Percentiles rank a stretch among this genome's conserved stretches.
These are phyloP conservation scores for Macrophya annulata DNA, from an alignment of 2,888 invertebrate genomes.

Conservation along the genomic window DNA sequence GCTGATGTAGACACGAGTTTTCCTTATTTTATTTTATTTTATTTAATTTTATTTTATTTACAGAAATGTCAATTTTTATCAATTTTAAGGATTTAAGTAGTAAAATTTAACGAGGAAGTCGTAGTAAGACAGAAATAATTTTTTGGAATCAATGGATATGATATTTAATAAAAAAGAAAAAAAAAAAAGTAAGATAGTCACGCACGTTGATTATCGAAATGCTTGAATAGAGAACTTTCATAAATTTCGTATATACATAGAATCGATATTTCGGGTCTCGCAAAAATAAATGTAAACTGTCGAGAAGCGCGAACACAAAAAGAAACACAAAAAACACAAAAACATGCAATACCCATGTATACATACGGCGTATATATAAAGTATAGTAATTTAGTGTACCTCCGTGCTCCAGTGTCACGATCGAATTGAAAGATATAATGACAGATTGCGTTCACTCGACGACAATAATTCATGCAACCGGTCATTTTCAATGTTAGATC, in stretches of 20 bases:
- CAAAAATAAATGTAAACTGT: background rate
- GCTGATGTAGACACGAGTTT: too few species aligned
- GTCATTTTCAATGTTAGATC: slow-evolving; percentile 44
- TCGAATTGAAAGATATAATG: slow-evolving; percentile 29
- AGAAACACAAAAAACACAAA: background rate
- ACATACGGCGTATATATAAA: background rate
- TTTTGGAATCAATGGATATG: too few species aligned
- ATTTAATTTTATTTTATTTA: too few species aligned
- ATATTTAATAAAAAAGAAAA: background rate
- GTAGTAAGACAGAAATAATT: too few species aligned
- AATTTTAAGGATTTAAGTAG: too few species aligned
- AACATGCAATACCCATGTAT: background rate
- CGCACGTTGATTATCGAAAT: slow-evolving; percentile 11
- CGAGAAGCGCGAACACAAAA: background rate
- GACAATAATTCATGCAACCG: slow-evolving; percentile 36
- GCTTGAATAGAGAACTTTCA: background rate
- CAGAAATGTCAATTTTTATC: too few species aligned
- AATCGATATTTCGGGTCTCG: slow-evolving; percentile 22
- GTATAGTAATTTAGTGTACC: slow-evolving; percentile 13
- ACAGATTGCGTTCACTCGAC: background rate
- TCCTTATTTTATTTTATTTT: too few species aligned
- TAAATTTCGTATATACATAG: background rate
- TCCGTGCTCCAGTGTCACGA: slow-evolving; percentile 23
- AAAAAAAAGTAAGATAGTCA: background rate
- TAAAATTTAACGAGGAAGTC: too few species aligned